Base-by-base conservation (phyloP, 2,888 invertebrate genomes). In the Sarcophaga subvicina region DNA sequence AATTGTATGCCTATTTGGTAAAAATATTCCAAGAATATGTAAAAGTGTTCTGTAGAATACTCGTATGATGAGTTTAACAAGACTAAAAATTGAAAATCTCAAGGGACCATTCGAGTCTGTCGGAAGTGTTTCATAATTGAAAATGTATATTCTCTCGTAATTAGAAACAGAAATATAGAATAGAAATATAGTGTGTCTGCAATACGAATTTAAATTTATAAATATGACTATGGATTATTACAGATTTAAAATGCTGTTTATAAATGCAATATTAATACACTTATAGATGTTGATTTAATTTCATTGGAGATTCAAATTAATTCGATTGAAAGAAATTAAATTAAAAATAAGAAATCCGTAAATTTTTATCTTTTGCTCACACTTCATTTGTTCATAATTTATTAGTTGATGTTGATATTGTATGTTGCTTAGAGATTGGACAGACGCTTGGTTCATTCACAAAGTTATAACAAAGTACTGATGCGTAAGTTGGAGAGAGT, bases 91-190 rank as follows among this genome's bases (percentile, higher is more conserved):
- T 54, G 4, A 14, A 54, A 54, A 54, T 81, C 86, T 84, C 86
- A 81, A 81, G 83, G 81, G 86, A 79, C 70, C 78, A 25, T 80
- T 78, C 81, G 70, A 59, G 69, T 69, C 37, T 83, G 81, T 81
- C 84, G 87, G 87, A 87, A 76, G 75, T 87, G 75, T 87, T 79
- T 79, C 59, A 76, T 87, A 87, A 87, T 87, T 87, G 84, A 84
- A 87, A 82, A 82, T 72, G 63, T 78, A 49, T 78, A 25, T 80
- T 49, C 54, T 67, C 66, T 71, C 20, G 66, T 71, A 75, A 66
- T 71, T 80, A 59, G 76, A 66, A 71, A 67, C 59, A 25, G 22
- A 22, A 22, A 49, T 49, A 80, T 60, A 66, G n/a, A 17, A 17
- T 60, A 66, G n/a, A 17, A 17, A 59, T 59, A 37, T 22, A 22